Evolutionary conservation across 2,888 invertebrate genomes (phyloP).

Genomic region (Hartigia nigra): DNA sequence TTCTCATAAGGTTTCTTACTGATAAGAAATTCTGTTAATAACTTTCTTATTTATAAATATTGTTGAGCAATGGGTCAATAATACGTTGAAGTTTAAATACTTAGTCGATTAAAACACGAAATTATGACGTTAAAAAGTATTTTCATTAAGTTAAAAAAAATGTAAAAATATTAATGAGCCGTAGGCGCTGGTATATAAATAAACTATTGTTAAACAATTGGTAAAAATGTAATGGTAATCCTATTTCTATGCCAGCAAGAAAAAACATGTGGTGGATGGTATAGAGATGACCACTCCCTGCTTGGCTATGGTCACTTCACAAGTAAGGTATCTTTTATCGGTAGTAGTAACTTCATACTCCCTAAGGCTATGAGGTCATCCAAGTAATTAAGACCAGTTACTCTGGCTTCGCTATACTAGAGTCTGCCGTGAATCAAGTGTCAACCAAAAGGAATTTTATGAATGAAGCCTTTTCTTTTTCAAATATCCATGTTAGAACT

Average conservation of each 20-base stretch:
- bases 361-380: constrained; percentile 63
- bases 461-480: constrained; percentile 23
- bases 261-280: not conserved
- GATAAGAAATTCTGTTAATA: not conserved
- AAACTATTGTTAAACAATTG: not conserved
- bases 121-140: not conserved
- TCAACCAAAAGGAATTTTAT: constrained; percentile 26
- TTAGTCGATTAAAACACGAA: not conserved
- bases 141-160: not conserved
- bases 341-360: constrained; percentile 58
- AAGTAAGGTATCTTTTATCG: constrained; percentile 48
- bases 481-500: not conserved
- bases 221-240: not conserved
- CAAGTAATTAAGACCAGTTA: constrained; percentile 63
- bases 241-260: not conserved
- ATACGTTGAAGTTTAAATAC: not conserved
- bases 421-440: constrained; percentile 27
- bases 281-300: constrained; percentile 38
- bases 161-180: not conserved
- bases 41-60: not conserved
- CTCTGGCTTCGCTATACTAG: constrained; percentile 47
- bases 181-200: not conserved
- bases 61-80: not conserved
- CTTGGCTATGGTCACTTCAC: constrained; percentile 26
- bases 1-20: not conserved